Evolutionary conservation across 2,113 vertebrate species (phyloP).

Genomic region (Perca flavescens): DNA sequence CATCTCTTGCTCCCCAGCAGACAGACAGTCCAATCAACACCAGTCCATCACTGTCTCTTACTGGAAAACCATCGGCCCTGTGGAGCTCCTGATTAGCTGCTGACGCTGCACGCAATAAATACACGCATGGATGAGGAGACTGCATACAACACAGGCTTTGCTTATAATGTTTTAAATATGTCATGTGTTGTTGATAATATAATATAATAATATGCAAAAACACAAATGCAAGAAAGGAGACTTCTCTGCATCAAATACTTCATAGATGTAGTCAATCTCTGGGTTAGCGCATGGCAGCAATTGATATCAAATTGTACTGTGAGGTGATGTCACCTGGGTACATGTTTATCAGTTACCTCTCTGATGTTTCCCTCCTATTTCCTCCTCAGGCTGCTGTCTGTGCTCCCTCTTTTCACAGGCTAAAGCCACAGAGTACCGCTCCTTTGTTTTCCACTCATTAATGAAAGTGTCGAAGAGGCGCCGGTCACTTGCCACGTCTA

Average conservation of each 20-base stretch:
- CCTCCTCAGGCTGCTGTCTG: constrained; percentile 72
- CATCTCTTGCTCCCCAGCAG: constrained; percentile 96
- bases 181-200: background rate
- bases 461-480: constrained; percentile 92
- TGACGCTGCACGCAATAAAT: constrained; percentile 60
- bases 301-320: background rate
- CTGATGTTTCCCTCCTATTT: constrained; percentile 87
- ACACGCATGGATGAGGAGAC: constrained; percentile 1
- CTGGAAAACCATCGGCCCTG: constrained; percentile 86
- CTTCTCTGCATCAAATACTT: background rate
- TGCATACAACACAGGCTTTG: background rate
- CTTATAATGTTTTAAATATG: background rate
- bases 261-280: background rate
- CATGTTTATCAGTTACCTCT: constrained; percentile 84
- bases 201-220: background rate
- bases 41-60: constrained; percentile 85
- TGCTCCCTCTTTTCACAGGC: constrained; percentile 88
- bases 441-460: constrained; percentile 91
- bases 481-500: constrained; percentile 93
- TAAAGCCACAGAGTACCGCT: constrained; percentile 88
- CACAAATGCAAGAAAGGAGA: background rate
- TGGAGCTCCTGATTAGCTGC: constrained; percentile 48
- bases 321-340: background rate
- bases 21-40: constrained; percentile 92
- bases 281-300: background rate